These are phyloP conservation scores for Luidia sarsii DNA, from an alignment of 53 echinoderm and acorn worm species.

Conservation along the genomic window DNA sequence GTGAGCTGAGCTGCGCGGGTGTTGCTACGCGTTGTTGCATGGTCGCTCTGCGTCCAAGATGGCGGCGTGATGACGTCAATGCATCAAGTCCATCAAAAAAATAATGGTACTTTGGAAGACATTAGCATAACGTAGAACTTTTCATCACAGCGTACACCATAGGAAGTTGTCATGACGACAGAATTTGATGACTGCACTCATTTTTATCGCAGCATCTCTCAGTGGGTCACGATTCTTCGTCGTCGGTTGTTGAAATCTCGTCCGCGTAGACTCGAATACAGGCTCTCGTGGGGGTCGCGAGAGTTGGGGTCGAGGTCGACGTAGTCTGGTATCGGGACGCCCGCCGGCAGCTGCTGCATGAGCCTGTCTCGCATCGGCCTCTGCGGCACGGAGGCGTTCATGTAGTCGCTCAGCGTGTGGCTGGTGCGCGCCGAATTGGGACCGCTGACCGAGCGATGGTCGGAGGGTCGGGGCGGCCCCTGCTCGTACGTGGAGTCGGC, in stretches of 20 bases:
- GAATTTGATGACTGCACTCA: too few species aligned
- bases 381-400: conserved; percentile 49
- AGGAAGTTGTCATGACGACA: too few species aligned
- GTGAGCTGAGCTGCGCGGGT: too few species aligned
- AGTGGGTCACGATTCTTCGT: conserved; percentile 12
- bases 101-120: too few species aligned
- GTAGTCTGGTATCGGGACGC: conserved; percentile 52
- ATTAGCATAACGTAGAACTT: too few species aligned
- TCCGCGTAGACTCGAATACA: conserved; percentile 56
- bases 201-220: too few species aligned
- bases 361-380: conserved; percentile 43
- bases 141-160: too few species aligned
- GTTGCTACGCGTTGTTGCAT: too few species aligned
- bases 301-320: conserved; percentile 69
- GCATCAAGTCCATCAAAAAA: too few species aligned
- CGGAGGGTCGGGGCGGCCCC: not conserved
- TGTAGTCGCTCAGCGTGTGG: conserved; percentile 48
- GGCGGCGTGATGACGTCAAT: too few species aligned
- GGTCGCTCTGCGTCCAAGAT: too few species aligned
- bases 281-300: conserved; percentile 53
- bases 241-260: conserved; percentile 34
- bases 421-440: conserved; percentile 36
- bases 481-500: not conserved
- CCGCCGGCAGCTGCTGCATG: conserved; percentile 16
- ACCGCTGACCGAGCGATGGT: conserved; percentile 4